phyloP scores from a whole-genome alignment of 2,888 invertebrate genomes.

The Monoplex corrugatus region DNA sequence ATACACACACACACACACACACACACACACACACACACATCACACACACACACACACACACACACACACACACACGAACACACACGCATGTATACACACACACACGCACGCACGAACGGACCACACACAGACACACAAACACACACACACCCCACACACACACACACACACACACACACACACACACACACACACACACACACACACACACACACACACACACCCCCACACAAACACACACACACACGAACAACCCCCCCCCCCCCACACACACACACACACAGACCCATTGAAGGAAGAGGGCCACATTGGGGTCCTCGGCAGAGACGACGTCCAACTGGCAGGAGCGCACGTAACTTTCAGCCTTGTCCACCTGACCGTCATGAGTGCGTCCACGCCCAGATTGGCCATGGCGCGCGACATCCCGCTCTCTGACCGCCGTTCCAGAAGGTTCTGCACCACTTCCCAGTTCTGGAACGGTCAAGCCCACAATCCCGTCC shows the following conservation, averaged over 20 bases:
- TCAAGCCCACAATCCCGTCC: too few relatives aligned
- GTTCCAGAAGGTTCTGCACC: conserved; percentile 3
- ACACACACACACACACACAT: conserved; percentile 11
- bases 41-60: background rate
- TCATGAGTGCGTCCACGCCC: background rate
- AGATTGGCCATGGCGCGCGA: background rate
- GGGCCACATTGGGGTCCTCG: background rate
- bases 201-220: background rate
- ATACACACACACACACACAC: background rate
- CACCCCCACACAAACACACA: background rate
- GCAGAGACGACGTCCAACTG: background rate
- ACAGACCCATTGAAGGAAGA: conserved; percentile 24
- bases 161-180: conserved; percentile 13
- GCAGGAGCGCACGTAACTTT: conserved; percentile 25
- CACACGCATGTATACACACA: background rate
- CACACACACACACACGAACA: background rate
- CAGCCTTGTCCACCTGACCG: background rate
- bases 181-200: background rate
- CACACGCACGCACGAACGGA: background rate
- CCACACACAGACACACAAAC: background rate
- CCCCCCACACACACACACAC: too few relatives aligned
- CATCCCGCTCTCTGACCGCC: background rate
- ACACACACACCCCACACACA: background rate
- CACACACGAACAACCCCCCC: too few relatives aligned
- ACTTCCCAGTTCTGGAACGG: conserved; percentile 14